Conservation (phyloP, 2,888 invertebrate species). For the Agonopterix arenella region DNA sequence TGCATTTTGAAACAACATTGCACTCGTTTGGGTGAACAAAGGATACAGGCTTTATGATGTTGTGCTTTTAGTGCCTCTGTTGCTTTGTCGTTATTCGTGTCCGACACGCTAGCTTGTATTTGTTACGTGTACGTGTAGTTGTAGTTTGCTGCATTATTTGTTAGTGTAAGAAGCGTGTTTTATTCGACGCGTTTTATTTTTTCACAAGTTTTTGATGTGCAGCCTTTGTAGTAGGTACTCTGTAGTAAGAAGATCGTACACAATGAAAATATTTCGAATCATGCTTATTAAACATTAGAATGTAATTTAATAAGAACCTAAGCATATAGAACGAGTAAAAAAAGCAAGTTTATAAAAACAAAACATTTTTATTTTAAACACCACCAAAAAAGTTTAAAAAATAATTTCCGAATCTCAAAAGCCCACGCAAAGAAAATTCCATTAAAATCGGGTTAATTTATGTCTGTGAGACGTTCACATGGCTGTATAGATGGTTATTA, state of each 20-base stretch:
- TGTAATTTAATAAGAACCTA: no score
- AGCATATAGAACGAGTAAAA: no score
- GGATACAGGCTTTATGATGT: slow-evolving; percentile 21
- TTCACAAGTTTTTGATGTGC: no score
- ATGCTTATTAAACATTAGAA: no score
- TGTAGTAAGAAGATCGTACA: no score
- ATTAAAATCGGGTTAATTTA: slow-evolving; percentile 26
- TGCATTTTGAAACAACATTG: slow-evolving; percentile 48
- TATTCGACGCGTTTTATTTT: not conserved
- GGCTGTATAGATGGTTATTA: slow-evolving; percentile 24
- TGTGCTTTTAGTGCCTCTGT: slow-evolving; percentile 28
- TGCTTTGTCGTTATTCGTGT: slow-evolving; percentile 15
- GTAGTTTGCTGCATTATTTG: not conserved
- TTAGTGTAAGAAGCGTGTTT: not conserved
- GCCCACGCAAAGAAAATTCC: slow-evolving; percentile 19
- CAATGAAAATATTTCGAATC: no score
- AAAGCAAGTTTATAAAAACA: no score
- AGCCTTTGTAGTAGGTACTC: no score
- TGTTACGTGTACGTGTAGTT: slow-evolving; percentile 2
- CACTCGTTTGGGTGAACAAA: slow-evolving; percentile 35
- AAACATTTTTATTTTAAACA: no score
- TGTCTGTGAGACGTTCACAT: slow-evolving; percentile 34
- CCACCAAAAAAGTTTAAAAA: no score
- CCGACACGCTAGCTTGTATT: slow-evolving; percentile 5
- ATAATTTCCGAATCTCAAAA: not conserved